Evolutionary conservation across 2,888 invertebrate species (phyloP), one percentile per base, ranked within the genome.

Genomic region (Capitulum mitella): DNA sequence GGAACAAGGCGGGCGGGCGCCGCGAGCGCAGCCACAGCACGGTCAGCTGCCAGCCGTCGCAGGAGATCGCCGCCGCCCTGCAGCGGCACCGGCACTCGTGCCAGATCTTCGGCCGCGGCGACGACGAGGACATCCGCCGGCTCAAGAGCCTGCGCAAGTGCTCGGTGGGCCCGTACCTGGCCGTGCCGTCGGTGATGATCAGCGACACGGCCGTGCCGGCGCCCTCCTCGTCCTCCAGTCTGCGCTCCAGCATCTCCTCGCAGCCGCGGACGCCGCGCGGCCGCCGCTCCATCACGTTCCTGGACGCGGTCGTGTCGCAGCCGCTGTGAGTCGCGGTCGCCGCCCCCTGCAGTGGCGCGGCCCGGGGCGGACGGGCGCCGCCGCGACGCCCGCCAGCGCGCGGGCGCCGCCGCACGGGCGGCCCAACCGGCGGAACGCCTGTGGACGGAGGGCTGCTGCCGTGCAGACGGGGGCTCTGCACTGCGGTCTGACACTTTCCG

Each of bases 1-100:
- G 75, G 70, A 70, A 37, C 70, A 70, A 70, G 37, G 70, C 70
- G 37, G 70, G 37, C 22, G 70, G 70, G 16, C 8, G 22, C 26
- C 70, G 70, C 37, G 22, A 34, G 37, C 70, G 70, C 70, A 70
- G 70, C 26, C 70, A 70, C 37, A 70, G 70, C 70, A 70, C 70
- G 37, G 70, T 70, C 37, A 70, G 70, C 70, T 70, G 70, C 70
- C 70, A 70, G 70, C 70, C 70, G 10, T 37, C 37, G 37, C 34
- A 37, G 70, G 70, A 70, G 70, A 37, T 70, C 37, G 70, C 70
- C 5, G 70, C 34, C 37, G 70, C 70, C 3, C 70, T 70, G 70
- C 70, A 37, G 37, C 70, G 37, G 0, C 70, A 70, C 37, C 32
- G 70, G 2, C 70, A 70, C 70, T 70, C 70, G 22, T 70, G 70